Evolutionary conservation across 2,797 vertebrate genomes (phyloP).

Genomic region (Acrossocheilus wenchowensis): DNA sequence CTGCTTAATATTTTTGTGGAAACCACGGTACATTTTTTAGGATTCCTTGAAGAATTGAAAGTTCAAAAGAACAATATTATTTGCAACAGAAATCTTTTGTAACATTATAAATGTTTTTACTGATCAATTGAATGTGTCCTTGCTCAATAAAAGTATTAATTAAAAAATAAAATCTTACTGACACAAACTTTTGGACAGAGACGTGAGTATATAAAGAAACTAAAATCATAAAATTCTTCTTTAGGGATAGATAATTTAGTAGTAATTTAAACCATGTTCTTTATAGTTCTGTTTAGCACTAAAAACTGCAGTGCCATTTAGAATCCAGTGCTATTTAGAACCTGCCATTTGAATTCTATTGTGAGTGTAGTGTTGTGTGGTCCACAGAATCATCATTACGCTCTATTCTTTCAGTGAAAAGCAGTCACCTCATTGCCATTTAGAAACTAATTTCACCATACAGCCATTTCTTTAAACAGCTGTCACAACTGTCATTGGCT

Average conservation of each 20-base stretch:
- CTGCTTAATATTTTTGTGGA: no score
- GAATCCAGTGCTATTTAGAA: not conserved
- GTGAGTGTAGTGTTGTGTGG: not conserved
- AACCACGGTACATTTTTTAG: no score
- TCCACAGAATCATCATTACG: conserved; percentile 46
- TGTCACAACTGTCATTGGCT: conserved; percentile 53
- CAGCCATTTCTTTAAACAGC: conserved; percentile 52
- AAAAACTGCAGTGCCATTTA: not conserved
- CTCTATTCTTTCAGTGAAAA: conserved; percentile 45
- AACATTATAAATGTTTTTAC: not conserved
- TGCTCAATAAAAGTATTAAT: not conserved
- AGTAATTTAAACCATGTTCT: not conserved
- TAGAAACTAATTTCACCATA: conserved; percentile 41
- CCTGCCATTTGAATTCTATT: not conserved
- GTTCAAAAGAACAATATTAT: no score
- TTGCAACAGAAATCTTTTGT: no score
- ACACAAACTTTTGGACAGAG: not conserved
- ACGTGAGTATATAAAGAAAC: not conserved
- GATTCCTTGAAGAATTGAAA: no score
- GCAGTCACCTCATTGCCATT: conserved; percentile 33
- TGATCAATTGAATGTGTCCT: not conserved
- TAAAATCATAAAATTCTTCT: not conserved
- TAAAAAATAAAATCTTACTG: not conserved
- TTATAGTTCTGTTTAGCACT: not conserved
- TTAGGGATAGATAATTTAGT: not conserved